These are phyloP conservation scores for Orthonychiurus folsomi DNA, from an alignment of 2,888 invertebrate genomes.

Conservation along the genomic window DNA sequence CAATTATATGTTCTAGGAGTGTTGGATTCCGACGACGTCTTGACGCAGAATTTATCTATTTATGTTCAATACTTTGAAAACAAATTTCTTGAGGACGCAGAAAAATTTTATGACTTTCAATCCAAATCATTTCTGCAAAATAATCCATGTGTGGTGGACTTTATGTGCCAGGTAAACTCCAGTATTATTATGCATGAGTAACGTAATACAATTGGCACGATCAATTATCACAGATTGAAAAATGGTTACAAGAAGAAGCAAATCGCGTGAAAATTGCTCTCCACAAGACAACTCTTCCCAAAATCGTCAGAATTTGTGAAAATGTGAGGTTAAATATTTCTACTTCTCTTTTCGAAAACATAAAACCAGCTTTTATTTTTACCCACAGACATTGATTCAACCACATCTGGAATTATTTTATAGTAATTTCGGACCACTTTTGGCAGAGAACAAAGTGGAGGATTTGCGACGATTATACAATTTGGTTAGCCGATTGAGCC, in stretches of 20 bases:
- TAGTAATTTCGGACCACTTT: not conserved
- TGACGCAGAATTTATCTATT: not conserved
- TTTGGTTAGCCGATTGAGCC: not conserved
- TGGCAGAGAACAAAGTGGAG: not conserved
- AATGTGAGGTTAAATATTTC: not conserved
- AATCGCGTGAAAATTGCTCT: not conserved
- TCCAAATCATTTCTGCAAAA: not conserved
- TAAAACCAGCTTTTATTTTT: not conserved
- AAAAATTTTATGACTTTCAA: not conserved
- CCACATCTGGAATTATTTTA: not conserved
- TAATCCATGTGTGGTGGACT: too few species aligned
- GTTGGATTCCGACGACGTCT: too few species aligned
- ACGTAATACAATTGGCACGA: not conserved
- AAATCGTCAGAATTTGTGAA: not conserved
- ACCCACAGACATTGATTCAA: not conserved
- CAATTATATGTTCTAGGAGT: too few species aligned
- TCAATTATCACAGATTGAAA: not conserved
- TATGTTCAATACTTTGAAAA: not conserved
- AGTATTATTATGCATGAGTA: not conserved
- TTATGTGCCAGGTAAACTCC: not conserved
- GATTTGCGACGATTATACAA: not conserved
- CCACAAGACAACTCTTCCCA: not conserved
- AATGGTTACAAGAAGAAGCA: not conserved
- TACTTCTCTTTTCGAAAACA: not conserved
- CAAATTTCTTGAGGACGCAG: not conserved